These are phyloP conservation scores for Isoperla grammatica DNA, from an alignment of 2,888 invertebrate species.

Conservation along the genomic window DNA sequence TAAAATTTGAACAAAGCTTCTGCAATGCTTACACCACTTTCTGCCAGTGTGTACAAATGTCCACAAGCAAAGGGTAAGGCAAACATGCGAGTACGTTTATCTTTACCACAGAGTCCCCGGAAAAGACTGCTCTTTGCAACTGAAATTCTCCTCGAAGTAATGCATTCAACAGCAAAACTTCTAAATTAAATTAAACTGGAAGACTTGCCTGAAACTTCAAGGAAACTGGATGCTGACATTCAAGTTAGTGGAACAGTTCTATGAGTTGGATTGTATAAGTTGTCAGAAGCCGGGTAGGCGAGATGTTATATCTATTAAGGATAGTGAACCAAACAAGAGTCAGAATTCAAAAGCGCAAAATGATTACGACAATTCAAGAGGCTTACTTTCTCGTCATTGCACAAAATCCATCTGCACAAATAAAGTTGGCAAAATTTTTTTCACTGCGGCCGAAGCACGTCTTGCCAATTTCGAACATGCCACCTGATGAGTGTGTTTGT, in stretches of 20 bases:
- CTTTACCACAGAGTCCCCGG: neutral
- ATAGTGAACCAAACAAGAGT: neutral
- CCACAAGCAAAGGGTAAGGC: neutral
- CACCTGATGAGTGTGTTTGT: conserved; percentile 11
- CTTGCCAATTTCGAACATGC: neutral
- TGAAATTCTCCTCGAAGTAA: neutral
- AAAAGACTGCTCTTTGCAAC: neutral
- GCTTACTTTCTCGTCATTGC: neutral
- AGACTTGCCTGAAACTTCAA: neutral
- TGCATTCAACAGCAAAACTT: neutral
- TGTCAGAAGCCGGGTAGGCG: neutral
- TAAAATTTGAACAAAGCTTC: neutral
- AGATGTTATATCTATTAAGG: neutral
- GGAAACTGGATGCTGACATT: neutral
- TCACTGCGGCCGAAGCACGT: neutral
- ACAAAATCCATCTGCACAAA: neutral
- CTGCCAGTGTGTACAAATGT: neutral
- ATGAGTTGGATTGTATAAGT: neutral
- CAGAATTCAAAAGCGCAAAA: neutral
- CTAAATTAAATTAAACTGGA: neutral
- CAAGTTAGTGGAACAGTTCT: neutral
- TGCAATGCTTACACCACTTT: neutral
- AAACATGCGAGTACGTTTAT: no score
- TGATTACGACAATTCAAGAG: neutral
- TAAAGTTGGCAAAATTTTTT: neutral